Base-by-base conservation (phyloP, 2,797 vertebrate genomes). In the Centroberyx gerrardi region DNA sequence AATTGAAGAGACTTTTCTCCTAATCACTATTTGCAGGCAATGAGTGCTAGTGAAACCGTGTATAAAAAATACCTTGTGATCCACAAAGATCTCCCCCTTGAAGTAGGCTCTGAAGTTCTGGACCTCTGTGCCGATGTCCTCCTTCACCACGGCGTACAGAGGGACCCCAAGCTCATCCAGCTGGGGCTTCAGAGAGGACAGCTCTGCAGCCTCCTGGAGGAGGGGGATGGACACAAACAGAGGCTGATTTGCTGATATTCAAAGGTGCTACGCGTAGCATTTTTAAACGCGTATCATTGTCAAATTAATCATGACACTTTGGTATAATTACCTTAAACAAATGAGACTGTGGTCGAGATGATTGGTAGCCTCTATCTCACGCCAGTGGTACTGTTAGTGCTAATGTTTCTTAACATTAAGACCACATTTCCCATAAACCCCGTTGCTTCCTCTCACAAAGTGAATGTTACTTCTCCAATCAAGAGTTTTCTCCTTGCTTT, bases 121-220 rank as follows among this genome's bases (percentile, higher is more conserved):
- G 62, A 97, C 90, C 90, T 97, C 97, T 3, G 86, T 89, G n/a
- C 90, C 88, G 38, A 97, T 70, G n/a, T 96, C 91, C 81, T 97
- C 97, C 85, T 97, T 97, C 51, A 97, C 96, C 59, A 97, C 95
- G 0, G 96, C 96, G 40, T 95, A 96, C 27, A 97, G 94, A 60
- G 95, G 92, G 33, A 97, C 79, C 1, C 96, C 95, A 54, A 96
- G 68, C 80, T 94, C 84, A 0, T 96, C 95, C 33, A 97, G 85
- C 85, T 93, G 93, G 68, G 95, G 90, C 80, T 95, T 94, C 84
- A 97, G 93, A 92, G 96, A 94, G 82, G 96, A 97, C 62, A 97
- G 92, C 82, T 93, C 95, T 15, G 94, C 86, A 56, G 96, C 97
- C 82, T 97, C 97, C 97, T 97, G 79, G 12, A 29, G 18, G 28